phyloP scores from a whole-genome alignment of 2,113 vertebrate species.

The Aldabrachelys gigantea region DNA sequence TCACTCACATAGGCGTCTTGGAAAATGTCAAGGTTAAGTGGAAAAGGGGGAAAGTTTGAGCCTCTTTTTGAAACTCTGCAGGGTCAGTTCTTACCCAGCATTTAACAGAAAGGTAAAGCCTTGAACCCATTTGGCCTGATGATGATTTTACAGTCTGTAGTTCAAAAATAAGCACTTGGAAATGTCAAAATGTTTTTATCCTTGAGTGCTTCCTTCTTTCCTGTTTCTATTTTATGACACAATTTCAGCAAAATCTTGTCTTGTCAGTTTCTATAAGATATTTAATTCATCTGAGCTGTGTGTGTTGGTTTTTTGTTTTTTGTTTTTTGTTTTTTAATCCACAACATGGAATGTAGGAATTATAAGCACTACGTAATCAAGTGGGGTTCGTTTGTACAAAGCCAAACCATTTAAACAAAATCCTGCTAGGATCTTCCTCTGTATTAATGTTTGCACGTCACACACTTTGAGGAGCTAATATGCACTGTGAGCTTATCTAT shows the following conservation, averaged over 20 bases:
- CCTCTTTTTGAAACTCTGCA: slow-evolving; percentile 28
- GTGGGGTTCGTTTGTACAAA: not conserved
- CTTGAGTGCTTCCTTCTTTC: not conserved
- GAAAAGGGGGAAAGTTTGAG: not conserved
- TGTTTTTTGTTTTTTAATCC: rapidly evolving
- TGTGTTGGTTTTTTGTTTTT: too few relatives aligned
- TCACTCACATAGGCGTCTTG: not conserved
- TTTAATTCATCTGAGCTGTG: not conserved
- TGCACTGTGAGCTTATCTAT: rapidly evolving
- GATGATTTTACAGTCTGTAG: not conserved
- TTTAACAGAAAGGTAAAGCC: slow-evolving; percentile 49
- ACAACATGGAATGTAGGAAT: not conserved
- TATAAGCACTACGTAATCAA: not conserved
- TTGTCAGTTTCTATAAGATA: not conserved
- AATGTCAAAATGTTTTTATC: slow-evolving; percentile 37
- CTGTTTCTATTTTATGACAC: slow-evolving; percentile 2
- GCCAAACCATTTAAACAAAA: not conserved
- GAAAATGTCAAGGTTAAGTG: not conserved
- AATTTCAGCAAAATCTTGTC: not conserved
- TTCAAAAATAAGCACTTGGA: slow-evolving; percentile 37
- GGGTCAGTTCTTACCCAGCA: not conserved
- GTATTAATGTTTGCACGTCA: too few relatives aligned
- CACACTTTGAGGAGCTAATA: not conserved
- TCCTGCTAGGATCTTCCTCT: rapidly evolving
- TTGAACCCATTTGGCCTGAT: slow-evolving; percentile 29